Conservation (phyloP, 2,797 vertebrate species). For the Heterohyrax brucei region DNA sequence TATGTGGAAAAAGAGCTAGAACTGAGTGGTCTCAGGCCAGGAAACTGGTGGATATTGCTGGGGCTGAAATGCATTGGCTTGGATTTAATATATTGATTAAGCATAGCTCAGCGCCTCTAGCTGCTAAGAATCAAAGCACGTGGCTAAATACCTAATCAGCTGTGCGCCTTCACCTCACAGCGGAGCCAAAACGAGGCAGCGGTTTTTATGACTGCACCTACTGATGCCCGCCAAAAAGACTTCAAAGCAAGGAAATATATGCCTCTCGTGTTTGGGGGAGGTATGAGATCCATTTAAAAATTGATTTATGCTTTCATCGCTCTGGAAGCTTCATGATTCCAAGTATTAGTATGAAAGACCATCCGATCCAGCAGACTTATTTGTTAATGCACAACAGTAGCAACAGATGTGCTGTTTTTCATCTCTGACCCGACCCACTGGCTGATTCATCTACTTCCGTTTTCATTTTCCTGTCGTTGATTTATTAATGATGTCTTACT, state of each 20-base stretch:
- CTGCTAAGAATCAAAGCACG: constrained; percentile 52
- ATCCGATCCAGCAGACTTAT: constrained; percentile 87
- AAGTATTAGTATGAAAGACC: constrained; percentile 85
- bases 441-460: constrained; percentile 87
- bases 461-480: constrained; percentile 87
- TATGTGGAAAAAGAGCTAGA: neutral
- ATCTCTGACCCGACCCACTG: constrained; percentile 77
- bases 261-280: constrained; percentile 71
- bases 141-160: constrained; percentile 62
- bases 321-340: constrained; percentile 89
- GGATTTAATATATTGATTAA: constrained; percentile 11
- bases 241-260: constrained; percentile 38
- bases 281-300: constrained; percentile 81
- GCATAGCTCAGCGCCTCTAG: constrained; percentile 51
- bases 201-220: rapidly evolving
- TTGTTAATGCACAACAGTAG: constrained; percentile 85
- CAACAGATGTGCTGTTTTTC: constrained; percentile 86
- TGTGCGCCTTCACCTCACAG: neutral
- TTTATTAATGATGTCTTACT: constrained; percentile 91
- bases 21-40: neutral
- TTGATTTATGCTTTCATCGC: constrained; percentile 90
- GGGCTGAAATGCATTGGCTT: neutral
- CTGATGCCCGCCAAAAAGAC: constrained; percentile 47
- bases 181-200: constrained; percentile 34
- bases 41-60: rapidly evolving